Base-by-base conservation (phyloP, 2,113 vertebrate species). In the Thamnophis sirtalis region DNA sequence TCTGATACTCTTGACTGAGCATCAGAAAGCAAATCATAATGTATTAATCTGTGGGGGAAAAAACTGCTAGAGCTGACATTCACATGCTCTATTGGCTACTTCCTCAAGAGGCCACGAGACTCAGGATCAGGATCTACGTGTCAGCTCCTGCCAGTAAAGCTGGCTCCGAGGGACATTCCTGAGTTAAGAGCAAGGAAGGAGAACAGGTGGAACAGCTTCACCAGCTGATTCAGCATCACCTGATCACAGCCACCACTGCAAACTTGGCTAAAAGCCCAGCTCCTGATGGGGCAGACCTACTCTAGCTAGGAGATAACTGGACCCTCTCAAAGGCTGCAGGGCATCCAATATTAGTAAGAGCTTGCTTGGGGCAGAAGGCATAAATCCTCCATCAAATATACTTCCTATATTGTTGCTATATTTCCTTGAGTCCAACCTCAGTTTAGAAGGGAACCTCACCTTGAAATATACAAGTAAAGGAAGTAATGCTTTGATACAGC, bases 131-230 rank as follows among this genome's bases (percentile, higher is more conserved):
- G 90, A 50, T 53, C 48, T 85, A 54, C 19, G n/a, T 63, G 86
- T 85, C 86, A 93, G 55, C 63, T 91, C 86, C 90, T 91, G 86
- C 92, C 13, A 43, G 63, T 88, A 73, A 55, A 84, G 9, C 80
- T 51, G 58, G 53, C 63, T 84, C 68, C 86, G 90, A 88, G 54
- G 92, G 86, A 33, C 87, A 89, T 93, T 89, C 90, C 90, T 89
- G 87, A 89, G 68, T 10, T 58, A 55, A 53, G 90, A 33, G 21
- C 22, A 11, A 10, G 24, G 43, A 58, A 49, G 24, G 51, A 60
- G 51, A 88, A 91, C 93, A 93, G 93, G 93, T 93, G 91, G 89
- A 87, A 60, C 91, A 33, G 91, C 93, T 86, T 84, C 4, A 5
- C 43, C 51, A 22, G 90, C 91, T 92, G 90, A 92, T 55, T 87